phyloP scores from a whole-genome alignment of 1,140 invertebrate genomes.

The Drosophila kanapiae region DNA sequence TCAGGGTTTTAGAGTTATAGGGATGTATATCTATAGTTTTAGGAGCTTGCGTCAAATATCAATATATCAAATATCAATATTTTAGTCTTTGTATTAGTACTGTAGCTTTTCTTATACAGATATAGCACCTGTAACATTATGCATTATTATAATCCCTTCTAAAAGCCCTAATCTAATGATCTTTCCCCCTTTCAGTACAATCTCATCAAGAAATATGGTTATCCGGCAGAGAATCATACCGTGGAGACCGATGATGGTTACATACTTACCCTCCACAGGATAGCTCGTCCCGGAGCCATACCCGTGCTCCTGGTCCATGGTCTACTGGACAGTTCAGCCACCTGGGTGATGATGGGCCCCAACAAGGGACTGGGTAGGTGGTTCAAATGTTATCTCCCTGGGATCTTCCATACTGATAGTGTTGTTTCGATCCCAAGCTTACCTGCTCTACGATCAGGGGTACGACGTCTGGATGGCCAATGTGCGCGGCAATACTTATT shows the following conservation, averaged over 20 bases:
- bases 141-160: not conserved
- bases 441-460: slow-evolving; percentile 87
- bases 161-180: too few relatives aligned
- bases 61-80: too few relatives aligned
- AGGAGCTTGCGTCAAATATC: too few relatives aligned
- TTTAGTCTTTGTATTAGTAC: too few relatives aligned
- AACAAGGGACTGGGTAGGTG: slow-evolving; percentile 88
- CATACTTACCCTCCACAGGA: slow-evolving; percentile 89
- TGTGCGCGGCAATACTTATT: slow-evolving; percentile 81
- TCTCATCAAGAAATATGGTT: slow-evolving; percentile 88
- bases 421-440: slow-evolving; percentile 47
- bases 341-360: slow-evolving; percentile 88
- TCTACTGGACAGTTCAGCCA: slow-evolving; percentile 86
- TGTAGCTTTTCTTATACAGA: not conserved
- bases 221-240: slow-evolving; percentile 88
- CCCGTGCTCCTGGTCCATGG: slow-evolving; percentile 89
- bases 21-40: too few relatives aligned
- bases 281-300: slow-evolving; percentile 85
- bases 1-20: not conserved
- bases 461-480: slow-evolving; percentile 90
- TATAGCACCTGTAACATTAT: not conserved
- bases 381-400: not conserved
- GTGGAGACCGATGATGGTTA: slow-evolving; percentile 90
- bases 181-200: slow-evolving; percentile 83
- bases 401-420: not conserved